Evolutionary conservation across 1,140 invertebrate genomes (phyloP).

Genomic region (Orchestia grillus): DNA sequence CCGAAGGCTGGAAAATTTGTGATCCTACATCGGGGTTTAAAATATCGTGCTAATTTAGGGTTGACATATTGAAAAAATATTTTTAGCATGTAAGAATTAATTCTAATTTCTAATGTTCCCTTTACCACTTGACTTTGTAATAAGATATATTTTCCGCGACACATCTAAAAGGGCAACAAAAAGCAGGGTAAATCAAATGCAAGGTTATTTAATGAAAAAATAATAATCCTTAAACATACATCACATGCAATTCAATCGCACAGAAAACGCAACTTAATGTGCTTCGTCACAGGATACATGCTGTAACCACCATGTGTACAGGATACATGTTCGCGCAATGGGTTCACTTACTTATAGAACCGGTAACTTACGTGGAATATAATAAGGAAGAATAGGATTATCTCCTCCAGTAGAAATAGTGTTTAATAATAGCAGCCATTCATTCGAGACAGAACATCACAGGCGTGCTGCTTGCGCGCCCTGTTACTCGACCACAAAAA

Average conservation of each 20-base stretch:
- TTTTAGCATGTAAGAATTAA: not conserved
- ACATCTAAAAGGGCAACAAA: not conserved
- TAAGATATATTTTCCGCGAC: not conserved
- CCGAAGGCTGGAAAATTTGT: not conserved
- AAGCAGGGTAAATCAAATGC: not conserved
- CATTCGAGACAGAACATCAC: not conserved
- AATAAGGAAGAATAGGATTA: not conserved
- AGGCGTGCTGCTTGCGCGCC: not conserved
- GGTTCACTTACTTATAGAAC: not conserved
- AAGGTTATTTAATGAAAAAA: slow-evolving; percentile 2
- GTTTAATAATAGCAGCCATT: not conserved
- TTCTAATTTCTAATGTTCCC: not conserved
- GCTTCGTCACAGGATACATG: not conserved
- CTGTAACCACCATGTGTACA: too few species aligned
- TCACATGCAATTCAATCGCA: not conserved
- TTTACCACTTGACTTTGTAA: not conserved
- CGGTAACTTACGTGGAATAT: not conserved
- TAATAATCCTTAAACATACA: not conserved
- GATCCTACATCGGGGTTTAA: too few species aligned
- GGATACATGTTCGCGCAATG: not conserved
- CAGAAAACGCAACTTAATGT: not conserved
- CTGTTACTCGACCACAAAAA: not conserved
- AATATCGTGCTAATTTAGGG: not conserved
- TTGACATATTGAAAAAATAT: not conserved
- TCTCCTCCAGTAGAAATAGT: not conserved